Base-by-base conservation (phyloP, 2,888 invertebrate species). In the Pseudococcus longispinus region DNA sequence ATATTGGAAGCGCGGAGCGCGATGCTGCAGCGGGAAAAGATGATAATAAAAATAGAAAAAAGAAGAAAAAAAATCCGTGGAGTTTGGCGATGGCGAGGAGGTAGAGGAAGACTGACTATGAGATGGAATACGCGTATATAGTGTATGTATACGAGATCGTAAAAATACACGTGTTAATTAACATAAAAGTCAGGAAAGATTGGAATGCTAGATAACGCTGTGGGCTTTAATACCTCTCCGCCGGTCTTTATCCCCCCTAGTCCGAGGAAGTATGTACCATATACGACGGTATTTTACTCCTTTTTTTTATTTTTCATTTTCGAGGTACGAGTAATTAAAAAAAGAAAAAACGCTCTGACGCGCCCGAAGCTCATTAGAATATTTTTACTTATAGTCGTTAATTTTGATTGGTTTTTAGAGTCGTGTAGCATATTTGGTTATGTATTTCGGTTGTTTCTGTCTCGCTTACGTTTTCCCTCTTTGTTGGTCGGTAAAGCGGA, bases 161-260 rank as follows among this genome's bases (percentile, higher is more conserved):
- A 84, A 84, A 84, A 84, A 84, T 84, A 84, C 84, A 84, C 84
- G 84, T 84, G 84, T 84, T 84, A 84, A 84, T 84, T 84, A 84
- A 84, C 84, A 84, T 84, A 84, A 84, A 84, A 84, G 84, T 84
- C 84, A 65, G 51, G 65, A 65, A 42, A 84, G 60, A 84, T 55
- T 18, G 84, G 84, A 84, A 84, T 84, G 84, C 42, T 42, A 55
- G 84, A 84, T 51, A 83, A 60, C 42, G 84, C 84, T 84, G 65
- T 42, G 84, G 84, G 84, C 84, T 84, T 84, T 84, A 84, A 74
- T 74, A 74, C 74, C 74, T 37, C 32, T 42, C 42, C n/a, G 29
- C 42, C 77, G 9, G 70, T 70, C 70, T 29, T 70, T 70, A 70
- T 8, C 18, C 26, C 70, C 42, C 29, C 20, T 42, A 42, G 37